Conservation (phyloP, 2,797 vertebrate genomes). For the Picus viridis region DNA sequence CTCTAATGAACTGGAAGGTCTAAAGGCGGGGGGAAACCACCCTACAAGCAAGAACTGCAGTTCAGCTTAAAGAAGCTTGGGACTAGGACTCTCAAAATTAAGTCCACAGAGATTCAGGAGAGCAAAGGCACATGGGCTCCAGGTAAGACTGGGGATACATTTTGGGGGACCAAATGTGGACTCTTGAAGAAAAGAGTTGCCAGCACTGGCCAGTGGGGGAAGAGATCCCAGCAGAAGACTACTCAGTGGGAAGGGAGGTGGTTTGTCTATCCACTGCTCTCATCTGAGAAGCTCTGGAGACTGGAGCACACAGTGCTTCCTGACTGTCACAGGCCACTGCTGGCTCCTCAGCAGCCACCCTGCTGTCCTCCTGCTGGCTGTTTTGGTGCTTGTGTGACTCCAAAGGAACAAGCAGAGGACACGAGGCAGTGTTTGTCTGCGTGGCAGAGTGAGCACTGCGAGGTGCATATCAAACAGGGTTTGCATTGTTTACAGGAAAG, state of each 20-base stretch:
- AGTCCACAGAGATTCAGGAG: background rate
- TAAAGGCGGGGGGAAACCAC: too few species aligned
- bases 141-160: background rate
- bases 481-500: constrained; percentile 8
- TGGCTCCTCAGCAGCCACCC: background rate
- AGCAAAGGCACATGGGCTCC: background rate
- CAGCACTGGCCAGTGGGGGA: background rate
- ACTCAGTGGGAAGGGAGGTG: background rate
- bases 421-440: background rate
- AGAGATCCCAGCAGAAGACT: background rate
- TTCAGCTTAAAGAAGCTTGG: background rate
- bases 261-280: background rate
- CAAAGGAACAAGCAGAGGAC: background rate
- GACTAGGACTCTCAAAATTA: background rate
- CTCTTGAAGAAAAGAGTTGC: background rate
- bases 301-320: background rate
- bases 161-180: background rate
- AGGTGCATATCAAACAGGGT: background rate
- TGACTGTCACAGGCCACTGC: background rate
- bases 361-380: background rate
- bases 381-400: background rate
- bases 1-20: background rate
- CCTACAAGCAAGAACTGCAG: background rate
- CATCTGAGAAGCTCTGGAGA: background rate
- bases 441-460: background rate